Base-by-base conservation (phyloP, 2,888 invertebrate genomes). In the Drepanosiphum platanoidis region DNA sequence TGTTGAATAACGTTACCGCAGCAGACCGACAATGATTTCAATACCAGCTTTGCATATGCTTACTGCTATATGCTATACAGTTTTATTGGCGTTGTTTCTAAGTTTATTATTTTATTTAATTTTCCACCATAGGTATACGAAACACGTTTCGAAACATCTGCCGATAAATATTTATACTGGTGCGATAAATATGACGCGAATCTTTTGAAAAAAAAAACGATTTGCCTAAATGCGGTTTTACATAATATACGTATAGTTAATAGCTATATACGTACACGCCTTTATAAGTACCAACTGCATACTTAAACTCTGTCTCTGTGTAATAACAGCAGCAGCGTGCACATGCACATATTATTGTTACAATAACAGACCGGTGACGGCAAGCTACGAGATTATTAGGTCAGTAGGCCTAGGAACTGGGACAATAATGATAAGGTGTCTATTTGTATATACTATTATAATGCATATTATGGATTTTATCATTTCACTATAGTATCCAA, bases 141-240 rank as follows among this genome's bases (percentile, higher is more conserved):
- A 77, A 77, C 77, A 39, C 77, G 77, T 77, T 61, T 22, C 18
- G 58, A 42, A 78, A 78, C 78, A 78, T 78, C 78, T 78, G 78
- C 64, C 78, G 32, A 78, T 78, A 78, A 77, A 66, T 42, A 78
- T 78, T 77, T 77, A 27, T 77, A 34, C 39, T 46, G 18, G 46
- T 3, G 72, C 46, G 27, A 72, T 30, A 42, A 46, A 72, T 72
- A 27, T 46, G 46, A 72, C 42, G 30, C 22, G 46, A 46, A 46
- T 72, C 72, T 72, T 72, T 32, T 42, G 32, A 30, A 72, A 46
- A 30, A 72, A 46, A 61, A 5, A 61, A 61, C 72, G 46, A 46
- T 72, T 72, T 72, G 8, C 46, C 72, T 32, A 32, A 72, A 46
- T 7, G 32, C 18, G 39, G 18, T 72, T 52, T 18, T 15, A 52